phyloP scores from a whole-genome alignment of 2,888 invertebrate genomes.

The Petrolisthes manimaculis region DNA sequence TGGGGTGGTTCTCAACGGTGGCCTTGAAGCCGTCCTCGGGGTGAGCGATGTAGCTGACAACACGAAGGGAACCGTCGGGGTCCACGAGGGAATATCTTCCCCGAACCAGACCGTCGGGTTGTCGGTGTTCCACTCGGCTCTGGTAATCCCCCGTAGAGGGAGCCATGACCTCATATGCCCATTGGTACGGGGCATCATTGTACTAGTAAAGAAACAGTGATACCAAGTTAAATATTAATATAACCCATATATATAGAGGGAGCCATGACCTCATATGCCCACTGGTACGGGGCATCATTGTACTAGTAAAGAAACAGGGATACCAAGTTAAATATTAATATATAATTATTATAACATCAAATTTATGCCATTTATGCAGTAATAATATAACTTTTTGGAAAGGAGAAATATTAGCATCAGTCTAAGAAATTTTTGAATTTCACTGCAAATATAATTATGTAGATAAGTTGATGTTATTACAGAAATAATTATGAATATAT shows the following conservation, averaged over 20 bases:
- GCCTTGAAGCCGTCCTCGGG: slow-evolving; percentile 40
- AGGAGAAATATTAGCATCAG: too few species aligned
- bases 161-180: slow-evolving; percentile 37
- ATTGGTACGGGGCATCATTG: slow-evolving; percentile 25
- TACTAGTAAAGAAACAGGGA: too few species aligned
- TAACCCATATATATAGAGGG: background rate
- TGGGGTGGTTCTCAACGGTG: slow-evolving; percentile 19
- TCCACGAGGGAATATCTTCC: slow-evolving; percentile 28
- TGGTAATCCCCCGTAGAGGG: slow-evolving; percentile 30
- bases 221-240: too few species aligned
- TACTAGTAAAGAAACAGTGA: background rate
- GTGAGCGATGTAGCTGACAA: slow-evolving; percentile 35
- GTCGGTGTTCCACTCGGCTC: slow-evolving; percentile 31
- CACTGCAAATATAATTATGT: too few species aligned
- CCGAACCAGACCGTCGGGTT: slow-evolving; percentile 34
- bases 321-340: too few species aligned
- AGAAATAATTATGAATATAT: too few species aligned
- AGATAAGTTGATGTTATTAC: too few species aligned
- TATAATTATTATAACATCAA: too few species aligned
- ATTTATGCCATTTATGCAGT: too few species aligned
- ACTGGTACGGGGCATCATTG: slow-evolving; percentile 28
- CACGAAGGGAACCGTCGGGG: slow-evolving; percentile 33
- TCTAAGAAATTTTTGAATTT: too few species aligned
- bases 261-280: slow-evolving; percentile 40
- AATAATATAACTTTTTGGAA: too few species aligned